These are phyloP conservation scores for Pterocles orientalis DNA, from an alignment of 2,113 vertebrate species.

Conservation along the genomic window DNA sequence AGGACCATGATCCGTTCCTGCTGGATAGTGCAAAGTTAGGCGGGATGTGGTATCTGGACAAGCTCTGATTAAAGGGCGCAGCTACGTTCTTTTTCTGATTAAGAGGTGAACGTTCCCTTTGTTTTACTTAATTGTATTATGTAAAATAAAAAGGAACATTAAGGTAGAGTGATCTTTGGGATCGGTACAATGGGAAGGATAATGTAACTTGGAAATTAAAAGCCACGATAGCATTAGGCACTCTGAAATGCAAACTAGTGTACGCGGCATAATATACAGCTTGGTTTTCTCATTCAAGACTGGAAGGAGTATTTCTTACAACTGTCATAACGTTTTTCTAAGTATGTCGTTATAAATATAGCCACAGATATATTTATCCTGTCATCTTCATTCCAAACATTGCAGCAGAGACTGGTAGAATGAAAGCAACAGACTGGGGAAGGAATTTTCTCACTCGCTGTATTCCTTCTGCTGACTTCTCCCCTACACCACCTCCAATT, in stretches of 20 bases:
- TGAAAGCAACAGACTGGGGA: neutral
- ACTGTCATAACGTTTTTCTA: neutral
- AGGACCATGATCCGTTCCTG: rapidly evolving
- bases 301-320: neutral
- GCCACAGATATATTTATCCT: neutral
- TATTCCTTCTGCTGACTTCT: neutral
- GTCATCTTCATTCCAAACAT: neutral
- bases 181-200: neutral
- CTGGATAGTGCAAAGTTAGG: neutral
- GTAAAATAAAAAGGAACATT: neutral
- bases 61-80: neutral
- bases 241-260: neutral
- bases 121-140: neutral
- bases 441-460: neutral
- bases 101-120: neutral
- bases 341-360: neutral
- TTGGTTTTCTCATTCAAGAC: neutral
- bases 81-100: neutral
- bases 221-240: rapidly evolving
- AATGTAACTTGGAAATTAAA: neutral
- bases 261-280: neutral
- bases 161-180: neutral
- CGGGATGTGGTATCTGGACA: neutral
- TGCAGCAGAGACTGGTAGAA: neutral
- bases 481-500: neutral